Evolutionary conservation across 2,888 invertebrate genomes (phyloP).

Genomic region (Leucoptera coffeella): DNA sequence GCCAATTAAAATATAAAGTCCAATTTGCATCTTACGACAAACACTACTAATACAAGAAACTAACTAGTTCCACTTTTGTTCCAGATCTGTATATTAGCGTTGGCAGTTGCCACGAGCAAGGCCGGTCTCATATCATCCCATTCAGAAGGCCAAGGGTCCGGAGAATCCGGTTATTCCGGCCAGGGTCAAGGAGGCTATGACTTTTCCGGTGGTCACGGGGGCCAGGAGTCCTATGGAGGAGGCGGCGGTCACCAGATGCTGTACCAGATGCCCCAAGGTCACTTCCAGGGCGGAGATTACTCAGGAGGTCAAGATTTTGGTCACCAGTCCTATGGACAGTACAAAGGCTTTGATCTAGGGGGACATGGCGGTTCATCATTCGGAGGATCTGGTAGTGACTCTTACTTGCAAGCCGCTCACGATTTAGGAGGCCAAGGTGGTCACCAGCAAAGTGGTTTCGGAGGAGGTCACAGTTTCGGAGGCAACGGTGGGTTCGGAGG

Average conservation of each 20-base stretch:
- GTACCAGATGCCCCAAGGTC: slow-evolving; percentile 6
- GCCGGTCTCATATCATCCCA: slow-evolving; percentile 11
- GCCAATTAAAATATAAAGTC: no score
- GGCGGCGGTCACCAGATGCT: slow-evolving; percentile 6
- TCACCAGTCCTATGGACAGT: not conserved
- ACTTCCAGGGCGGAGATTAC: slow-evolving; percentile 3
- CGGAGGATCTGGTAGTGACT: slow-evolving; percentile 16
- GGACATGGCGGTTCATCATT: slow-evolving; percentile 10
- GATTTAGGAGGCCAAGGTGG: slow-evolving; percentile 17
- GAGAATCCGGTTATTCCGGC: slow-evolving; percentile 15
- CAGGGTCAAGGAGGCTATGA: slow-evolving; percentile 12
- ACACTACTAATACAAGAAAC: no score
- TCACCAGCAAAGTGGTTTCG: slow-evolving; percentile 7
- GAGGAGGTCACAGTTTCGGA: not conserved
- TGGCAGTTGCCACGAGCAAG: slow-evolving; percentile 37
- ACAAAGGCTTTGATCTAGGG: slow-evolving; percentile 7
- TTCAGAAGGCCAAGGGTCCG: slow-evolving; percentile 12
- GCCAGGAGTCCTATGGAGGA: slow-evolving; percentile 12
- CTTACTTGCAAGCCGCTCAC: slow-evolving; percentile 34
- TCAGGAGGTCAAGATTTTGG: not conserved
- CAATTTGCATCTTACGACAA: no score
- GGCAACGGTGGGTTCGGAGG: not conserved
- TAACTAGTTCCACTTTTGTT: no score
- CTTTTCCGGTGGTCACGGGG: slow-evolving; percentile 11
- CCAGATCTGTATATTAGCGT: slow-evolving; percentile 31